Conservation (phyloP, 2,888 invertebrate species). For the Cataglyphis livida region DNA sequence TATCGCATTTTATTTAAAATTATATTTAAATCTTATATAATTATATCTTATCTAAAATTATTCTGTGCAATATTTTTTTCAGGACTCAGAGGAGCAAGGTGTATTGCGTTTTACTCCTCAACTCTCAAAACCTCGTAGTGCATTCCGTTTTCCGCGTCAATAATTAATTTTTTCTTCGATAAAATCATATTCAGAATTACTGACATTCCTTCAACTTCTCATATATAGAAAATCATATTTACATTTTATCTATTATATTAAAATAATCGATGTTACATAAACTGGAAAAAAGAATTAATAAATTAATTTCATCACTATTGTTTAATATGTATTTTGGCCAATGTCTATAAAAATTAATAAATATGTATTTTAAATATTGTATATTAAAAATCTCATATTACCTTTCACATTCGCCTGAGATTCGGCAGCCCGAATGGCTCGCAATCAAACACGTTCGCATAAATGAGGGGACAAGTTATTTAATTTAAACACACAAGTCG, state of each 20-base stretch:
- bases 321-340: background rate
- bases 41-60: background rate
- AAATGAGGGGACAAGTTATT: constrained; percentile 13
- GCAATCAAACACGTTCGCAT: background rate
- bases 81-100: constrained; percentile 13
- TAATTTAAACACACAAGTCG: background rate
- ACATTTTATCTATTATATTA: constrained; percentile 1
- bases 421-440: constrained; percentile 48
- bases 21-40: background rate
- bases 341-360: background rate
- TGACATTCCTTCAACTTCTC: background rate
- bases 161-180: background rate
- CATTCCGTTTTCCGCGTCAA: constrained; percentile 17
- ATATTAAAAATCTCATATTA: background rate
- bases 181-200: background rate
- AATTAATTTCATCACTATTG: background rate
- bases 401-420: constrained; percentile 31
- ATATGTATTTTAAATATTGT: background rate
- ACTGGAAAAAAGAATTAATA: background rate
- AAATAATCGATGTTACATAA: background rate
- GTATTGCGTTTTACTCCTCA: constrained; percentile 19
- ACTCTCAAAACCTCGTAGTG: background rate
- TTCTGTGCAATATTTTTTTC: constrained; percentile 14
- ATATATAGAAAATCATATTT: background rate
- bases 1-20: background rate